Evolutionary conservation across 37 sponge, comb jelly and placozoan genomes (phyloP), one percentile per base, ranked within the genome.

Genomic region (Eunapius fragilis): DNA sequence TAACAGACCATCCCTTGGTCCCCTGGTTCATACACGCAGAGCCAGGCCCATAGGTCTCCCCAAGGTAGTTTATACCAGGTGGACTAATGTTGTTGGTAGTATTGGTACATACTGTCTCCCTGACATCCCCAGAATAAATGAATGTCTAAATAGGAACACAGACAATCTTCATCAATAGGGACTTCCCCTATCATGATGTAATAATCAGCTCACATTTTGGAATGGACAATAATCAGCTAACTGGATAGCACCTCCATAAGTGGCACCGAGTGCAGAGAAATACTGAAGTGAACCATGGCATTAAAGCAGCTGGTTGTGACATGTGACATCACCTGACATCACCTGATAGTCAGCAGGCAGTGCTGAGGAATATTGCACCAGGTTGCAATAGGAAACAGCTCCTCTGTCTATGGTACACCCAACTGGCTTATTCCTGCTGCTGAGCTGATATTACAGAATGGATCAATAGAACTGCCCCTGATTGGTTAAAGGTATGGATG

Each of bases 171-270:
- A 41, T 41, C 6, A 41, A 6, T 6, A 41, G 41, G 41, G 41
- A 41, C 41, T 41, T 41, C 41, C 41, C 41, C 41, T 58, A 17
- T 24, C 34, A 36, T 2, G 3, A 76, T 2, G 25, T 2, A 5
- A 4, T 4, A 19, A 6, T 76, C 12, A 22, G 49, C 90, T 84
- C 22, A 93, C 91, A 24, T 72, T 31, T 1, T 88, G 71, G 35
- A 84, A 90, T 24, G 94, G 91, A 48, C 94, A 94, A 50, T 36
- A 94, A 45, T 94, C 94, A 25, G 94, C 82, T 14, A 94, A n/a
- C 12, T 50, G 24, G 9, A 88, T 71, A 37, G 31, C 27, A 3
- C 94, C 91, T 26, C 94, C 94, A 78, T 69, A 26, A 17, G n/a
- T 38, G 19, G 73, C 0, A 13, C 75, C 28, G 47, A 24, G n/a